Evolutionary conservation across 1,140 invertebrate species (phyloP).

Genomic region (Zaprionus ornatus): DNA sequence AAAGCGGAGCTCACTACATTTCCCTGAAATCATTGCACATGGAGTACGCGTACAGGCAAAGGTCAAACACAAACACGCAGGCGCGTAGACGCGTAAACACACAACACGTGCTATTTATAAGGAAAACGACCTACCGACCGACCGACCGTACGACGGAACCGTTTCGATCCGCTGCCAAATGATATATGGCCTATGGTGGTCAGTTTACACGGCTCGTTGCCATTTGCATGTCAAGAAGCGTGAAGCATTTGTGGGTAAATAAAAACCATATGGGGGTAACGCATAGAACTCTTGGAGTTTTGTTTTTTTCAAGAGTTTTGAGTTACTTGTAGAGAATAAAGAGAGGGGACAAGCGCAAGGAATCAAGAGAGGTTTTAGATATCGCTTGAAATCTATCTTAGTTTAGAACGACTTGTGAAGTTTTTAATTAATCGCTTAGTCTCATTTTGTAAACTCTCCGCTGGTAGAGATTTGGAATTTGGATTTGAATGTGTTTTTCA

Average conservation of each 20-base stretch:
- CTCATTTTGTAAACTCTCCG: no score
- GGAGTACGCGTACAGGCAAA: slow-evolving; percentile 53
- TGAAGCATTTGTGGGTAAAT: slow-evolving; percentile 72
- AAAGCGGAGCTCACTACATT: slow-evolving; percentile 53
- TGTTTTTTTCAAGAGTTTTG: neutral
- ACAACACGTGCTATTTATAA: slow-evolving; percentile 76
- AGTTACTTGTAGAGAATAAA: neutral
- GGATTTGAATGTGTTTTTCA: neutral
- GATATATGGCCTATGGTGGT: slow-evolving; percentile 63
- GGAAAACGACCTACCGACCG: slow-evolving; percentile 53
- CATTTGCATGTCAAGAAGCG: slow-evolving; percentile 71
- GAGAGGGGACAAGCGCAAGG: no score
- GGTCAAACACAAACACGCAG: slow-evolving; percentile 46
- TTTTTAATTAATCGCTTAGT: neutral
- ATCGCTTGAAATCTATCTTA: no score
- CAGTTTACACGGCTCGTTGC: slow-evolving; percentile 71
- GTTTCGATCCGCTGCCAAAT: slow-evolving; percentile 19
- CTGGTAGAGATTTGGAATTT: neutral
- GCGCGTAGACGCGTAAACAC: slow-evolving; percentile 42
- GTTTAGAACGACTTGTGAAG: no score
- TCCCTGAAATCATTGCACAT: slow-evolving; percentile 72
- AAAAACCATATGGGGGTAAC: slow-evolving; percentile 60
- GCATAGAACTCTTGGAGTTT: neutral
- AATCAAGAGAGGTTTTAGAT: no score
- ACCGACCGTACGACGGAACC: neutral